A percentile compares a stretch with the other conserved stretches of the same genome.
Evolutionary conservation across 2,113 vertebrate species (phyloP).

Genomic region (Tringa solitaria): DNA sequence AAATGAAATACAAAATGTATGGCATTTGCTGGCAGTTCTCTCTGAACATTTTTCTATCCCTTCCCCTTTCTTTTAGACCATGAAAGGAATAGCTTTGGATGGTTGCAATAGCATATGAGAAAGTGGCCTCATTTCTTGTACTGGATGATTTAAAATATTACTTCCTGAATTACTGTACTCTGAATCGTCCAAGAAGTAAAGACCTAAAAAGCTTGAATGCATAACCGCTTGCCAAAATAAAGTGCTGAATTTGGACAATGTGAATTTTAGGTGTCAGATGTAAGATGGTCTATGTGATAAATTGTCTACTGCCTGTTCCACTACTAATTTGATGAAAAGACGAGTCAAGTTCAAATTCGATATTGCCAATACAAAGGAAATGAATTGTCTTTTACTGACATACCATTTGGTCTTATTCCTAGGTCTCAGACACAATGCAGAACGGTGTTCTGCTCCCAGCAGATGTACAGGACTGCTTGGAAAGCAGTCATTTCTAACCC

Average conservation of each 20-base stretch:
- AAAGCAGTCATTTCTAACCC: not conserved
- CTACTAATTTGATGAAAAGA: slow-evolving; percentile 8
- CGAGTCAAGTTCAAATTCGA: not conserved
- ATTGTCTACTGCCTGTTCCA: not conserved
- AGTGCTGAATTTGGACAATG: slow-evolving; percentile 20
- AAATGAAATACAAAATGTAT: slow-evolving; percentile 15
- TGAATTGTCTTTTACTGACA: not conserved
- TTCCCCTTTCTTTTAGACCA: not conserved
- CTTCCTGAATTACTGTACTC: slow-evolving; percentile 35
- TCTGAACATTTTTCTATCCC: not conserved
- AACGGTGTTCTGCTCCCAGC: not conserved
- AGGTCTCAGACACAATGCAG: not conserved
- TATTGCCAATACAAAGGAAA: not conserved
- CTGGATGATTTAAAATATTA: slow-evolving; percentile 46
- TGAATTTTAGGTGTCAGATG: not conserved
- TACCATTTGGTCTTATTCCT: not conserved
- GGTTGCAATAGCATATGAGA: not conserved
- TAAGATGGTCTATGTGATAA: not conserved
- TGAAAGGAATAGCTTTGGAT: slow-evolving; percentile 32
- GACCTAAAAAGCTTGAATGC: not conserved
- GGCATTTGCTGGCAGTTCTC: not conserved
- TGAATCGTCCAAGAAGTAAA: slow-evolving; percentile 24
- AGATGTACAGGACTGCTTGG: not conserved
- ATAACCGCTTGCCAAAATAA: slow-evolving; percentile 16
- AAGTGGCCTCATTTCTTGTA: slow-evolving; percentile 10